Evolutionary conservation across 2,888 invertebrate genomes (phyloP), one percentile per base, ranked within the genome.

Genomic region (Ophion slaviceki): DNA sequence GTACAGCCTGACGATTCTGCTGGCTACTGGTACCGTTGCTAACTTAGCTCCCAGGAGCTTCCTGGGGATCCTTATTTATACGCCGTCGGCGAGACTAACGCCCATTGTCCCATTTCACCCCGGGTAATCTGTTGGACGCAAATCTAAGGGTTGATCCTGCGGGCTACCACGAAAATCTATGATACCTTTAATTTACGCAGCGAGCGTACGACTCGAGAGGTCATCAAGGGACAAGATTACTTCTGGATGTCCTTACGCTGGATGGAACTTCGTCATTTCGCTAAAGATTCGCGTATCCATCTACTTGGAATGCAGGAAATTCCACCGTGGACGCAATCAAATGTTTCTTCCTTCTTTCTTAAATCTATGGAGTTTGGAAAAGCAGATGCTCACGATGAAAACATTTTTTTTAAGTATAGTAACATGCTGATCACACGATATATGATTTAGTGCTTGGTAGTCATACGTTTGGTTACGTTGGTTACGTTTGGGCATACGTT

Each of bases 71-170:
- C 93, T 93, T 93, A 93, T 93, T 93, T 93, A 93, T 93, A 93
- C 91, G 91, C 91, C 92, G 90, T 92, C 91, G 91, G 89, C 92
- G 91, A 93, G 92, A 92, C 93, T 93, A 93, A 93, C 93, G 93
- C 93, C 93, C 93, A 93, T 94, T 94, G 93, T 93, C 92, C 94
- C 93, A 93, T 93, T 93, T 93, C 92, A 92, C 92, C 91, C 91
- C 90, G 90, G 92, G 92, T 93, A 94, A 94, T 94, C 94, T 93
- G 93, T 92, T 91, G 93, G 93, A 94, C 94, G 93, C 94, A 94
- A 94, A 94, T 94, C 94, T 93, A 93, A 94, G 93, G 92, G 92
- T 92, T 94, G 93, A 94, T 94, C 94, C 94, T 94, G 93, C 93
- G 93, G 93, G 94, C 92, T 93, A 92, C 93, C 92, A 89, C 91